These are phyloP conservation scores for Drosophila pseudotakahashii DNA, from an alignment of 2,888 invertebrate species.

Conservation along the genomic window DNA sequence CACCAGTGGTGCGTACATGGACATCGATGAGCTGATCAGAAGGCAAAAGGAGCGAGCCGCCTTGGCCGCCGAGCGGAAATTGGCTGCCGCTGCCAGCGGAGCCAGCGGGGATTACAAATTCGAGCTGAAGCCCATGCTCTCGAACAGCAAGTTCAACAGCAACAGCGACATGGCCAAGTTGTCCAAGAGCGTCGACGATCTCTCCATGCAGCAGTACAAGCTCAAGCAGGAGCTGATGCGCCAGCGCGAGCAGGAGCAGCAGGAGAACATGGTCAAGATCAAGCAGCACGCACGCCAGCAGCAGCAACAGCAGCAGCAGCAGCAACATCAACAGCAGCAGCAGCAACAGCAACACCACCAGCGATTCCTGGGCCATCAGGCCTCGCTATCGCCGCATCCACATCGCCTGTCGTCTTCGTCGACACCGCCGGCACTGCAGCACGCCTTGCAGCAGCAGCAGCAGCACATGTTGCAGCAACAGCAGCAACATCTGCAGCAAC, in stretches of 20 bases:
- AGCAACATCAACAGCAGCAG: conserved; percentile 62
- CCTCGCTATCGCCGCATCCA: conserved; percentile 72
- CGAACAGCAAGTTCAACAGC: conserved; percentile 76
- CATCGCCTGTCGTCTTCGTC: conserved; percentile 68
- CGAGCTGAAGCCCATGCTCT: conserved; percentile 80
- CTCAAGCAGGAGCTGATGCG: conserved; percentile 80
- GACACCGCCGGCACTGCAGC: conserved; percentile 70
- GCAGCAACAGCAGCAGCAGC: conserved; percentile 79
- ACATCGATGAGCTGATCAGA: conserved; percentile 83
- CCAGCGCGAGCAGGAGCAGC: conserved; percentile 81
- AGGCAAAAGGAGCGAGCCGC: conserved; percentile 82
- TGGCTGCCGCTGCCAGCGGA: conserved; percentile 66
- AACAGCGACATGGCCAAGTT: conserved; percentile 77
- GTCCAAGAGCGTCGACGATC: conserved; percentile 81
- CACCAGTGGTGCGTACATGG: conserved; percentile 84
- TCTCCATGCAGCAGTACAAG: conserved; percentile 80
- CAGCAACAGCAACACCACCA: conserved; percentile 70
- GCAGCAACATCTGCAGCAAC: conserved; percentile 67
- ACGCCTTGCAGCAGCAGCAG: conserved; percentile 76
- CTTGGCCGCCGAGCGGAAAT: conserved; percentile 73
- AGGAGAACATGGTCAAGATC: conserved; percentile 82
- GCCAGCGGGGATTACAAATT: conserved; percentile 76
- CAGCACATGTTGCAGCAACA: conserved; percentile 71
- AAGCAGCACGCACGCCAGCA: conserved; percentile 80
- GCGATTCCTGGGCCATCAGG: conserved; percentile 67